Evolutionary conservation across 2,888 invertebrate species (phyloP), one percentile per base, ranked within the genome.

Genomic region (Mimas tiliae): DNA sequence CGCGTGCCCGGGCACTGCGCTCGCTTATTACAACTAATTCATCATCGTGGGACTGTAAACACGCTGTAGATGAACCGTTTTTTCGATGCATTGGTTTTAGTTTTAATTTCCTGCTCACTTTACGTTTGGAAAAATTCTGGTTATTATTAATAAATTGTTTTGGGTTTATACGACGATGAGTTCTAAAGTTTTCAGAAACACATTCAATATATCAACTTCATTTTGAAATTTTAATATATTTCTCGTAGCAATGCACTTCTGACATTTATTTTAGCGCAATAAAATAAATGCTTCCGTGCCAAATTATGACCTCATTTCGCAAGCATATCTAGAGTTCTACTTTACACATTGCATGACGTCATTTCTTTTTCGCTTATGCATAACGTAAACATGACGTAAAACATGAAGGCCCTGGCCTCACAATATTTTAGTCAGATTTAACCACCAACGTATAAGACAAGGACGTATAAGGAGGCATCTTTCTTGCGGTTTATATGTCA

Each of bases 1-100:
- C 70, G 75, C 82, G 79, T 83, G 83, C 78, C 70, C 47, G 69
- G 65, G 76, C 78, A 71, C 69, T 68, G 67, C 68, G 64, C 67
- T 69, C 79, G 75, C 76, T 85, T 85, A 87, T 87, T 86, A 58
- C 85, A 84, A 87, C 80, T 77, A 82, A 86, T 87, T 81, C 79
- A 85, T 86, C 87, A 87, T 73, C 42, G 55, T n/a, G 42, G 19
- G 42, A 58, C 16, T 58, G 58, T 58, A 42, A 58, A 42, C 42
- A 58, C 12, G 42, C 12, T 58, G 7, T 19, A 58, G 42, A 58
- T 58, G 38, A 42, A 42, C 58, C 38, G 14, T 0, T 58, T 42
- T 21, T 19, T 58, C 16, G 19, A 19, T 58, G 38, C 1, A 55
- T 55, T 34, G 16, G 38, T 12, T 19, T 58, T 58, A 42, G 16